Base-by-base conservation (phyloP, 2,113 vertebrate species). In the Gracilinanus agilis region DNA sequence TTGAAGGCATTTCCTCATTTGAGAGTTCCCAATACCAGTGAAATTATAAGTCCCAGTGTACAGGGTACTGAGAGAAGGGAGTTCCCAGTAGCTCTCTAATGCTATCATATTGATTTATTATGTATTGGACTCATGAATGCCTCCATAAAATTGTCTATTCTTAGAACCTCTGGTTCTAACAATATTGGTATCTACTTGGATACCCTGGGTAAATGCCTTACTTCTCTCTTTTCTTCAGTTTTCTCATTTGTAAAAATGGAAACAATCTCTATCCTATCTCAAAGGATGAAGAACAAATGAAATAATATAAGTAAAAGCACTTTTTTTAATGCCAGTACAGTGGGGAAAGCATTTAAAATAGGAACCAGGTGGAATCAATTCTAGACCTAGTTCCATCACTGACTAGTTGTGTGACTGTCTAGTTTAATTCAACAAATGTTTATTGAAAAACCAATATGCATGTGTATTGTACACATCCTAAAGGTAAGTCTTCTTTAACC, bases 111-210 rank as follows among this genome's bases (percentile, higher is more conserved):
- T 75, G 29, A 75, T 29, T 34, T 75, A 10, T 75, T 75, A 13
- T 75, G 13, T 16, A 4, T n/a, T 75, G 13, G 34, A 29, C 4
- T 75, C 34, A 29, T 11, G n/a, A 75, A 92, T 44, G 44, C 24
- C 27, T 44, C 13, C 40, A 24, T 1, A 3, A 0, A 19, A n/a
- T 3, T 88, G 21, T 44, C 90, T 19, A 23, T 6, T 10, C 75
- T 9, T 9, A 34, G 6, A 27, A 56, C 7, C 55, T 56, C 55
- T 56, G 55, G 24, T 25, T 9, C 24, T 56, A 56, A 56, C 0
- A 75, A 75, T 7, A 8, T 24, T 0, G 0, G 9, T 3, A 0
- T 8, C 55, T n/a, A 9, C 27, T 3, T 1, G 4, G 2, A 13
- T 53, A 24, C 13, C 61, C 34, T 83, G 53, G 61, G 49, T n/a